These are phyloP conservation scores for Ornithoptera alexandrae DNA, from an alignment of 2,888 invertebrate genomes.

Conservation along the genomic window DNA sequence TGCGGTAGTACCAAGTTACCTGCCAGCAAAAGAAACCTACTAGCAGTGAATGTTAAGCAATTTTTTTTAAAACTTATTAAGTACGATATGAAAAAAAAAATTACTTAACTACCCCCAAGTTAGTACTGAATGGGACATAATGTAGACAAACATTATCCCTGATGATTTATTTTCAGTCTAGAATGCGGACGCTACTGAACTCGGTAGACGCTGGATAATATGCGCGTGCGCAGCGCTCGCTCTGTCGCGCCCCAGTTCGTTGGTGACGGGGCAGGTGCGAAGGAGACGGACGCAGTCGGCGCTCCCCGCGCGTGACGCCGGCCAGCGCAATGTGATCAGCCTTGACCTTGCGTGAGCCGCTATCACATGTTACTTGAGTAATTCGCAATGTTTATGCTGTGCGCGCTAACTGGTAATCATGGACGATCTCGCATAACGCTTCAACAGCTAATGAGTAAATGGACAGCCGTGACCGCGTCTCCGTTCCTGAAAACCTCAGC, in stretches of 20 bases:
- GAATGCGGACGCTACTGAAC: conserved; percentile 64
- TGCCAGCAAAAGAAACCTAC: no score
- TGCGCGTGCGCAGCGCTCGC: conserved; percentile 41
- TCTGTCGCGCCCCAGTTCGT: conserved; percentile 42
- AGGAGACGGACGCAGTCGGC: conserved; percentile 44
- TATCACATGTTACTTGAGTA: conserved; percentile 45
- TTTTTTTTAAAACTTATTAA: no score
- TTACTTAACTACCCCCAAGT: background rate
- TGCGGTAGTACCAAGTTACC: no score
- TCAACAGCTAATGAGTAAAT: no score
- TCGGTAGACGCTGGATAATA: conserved; percentile 53
- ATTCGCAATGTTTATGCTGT: conserved; percentile 48
- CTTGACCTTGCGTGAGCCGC: conserved; percentile 70
- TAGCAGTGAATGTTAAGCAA: no score
- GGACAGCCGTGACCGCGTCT: no score
- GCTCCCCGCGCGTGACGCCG: conserved; percentile 33
- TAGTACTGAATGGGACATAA: conserved; percentile 34
- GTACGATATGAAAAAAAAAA: no score
- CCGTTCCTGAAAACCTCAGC: no score
- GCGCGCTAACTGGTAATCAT: conserved; percentile 19
- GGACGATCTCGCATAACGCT: background rate
- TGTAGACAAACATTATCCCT: conserved; percentile 49
- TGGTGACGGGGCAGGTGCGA: conserved; percentile 38
- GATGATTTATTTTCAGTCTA: conserved; percentile 67
- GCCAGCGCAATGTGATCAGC: conserved; percentile 56